These are phyloP conservation scores for Crenichthys baileyi DNA, from an alignment of 2,797 vertebrate species.

Conservation along the genomic window DNA sequence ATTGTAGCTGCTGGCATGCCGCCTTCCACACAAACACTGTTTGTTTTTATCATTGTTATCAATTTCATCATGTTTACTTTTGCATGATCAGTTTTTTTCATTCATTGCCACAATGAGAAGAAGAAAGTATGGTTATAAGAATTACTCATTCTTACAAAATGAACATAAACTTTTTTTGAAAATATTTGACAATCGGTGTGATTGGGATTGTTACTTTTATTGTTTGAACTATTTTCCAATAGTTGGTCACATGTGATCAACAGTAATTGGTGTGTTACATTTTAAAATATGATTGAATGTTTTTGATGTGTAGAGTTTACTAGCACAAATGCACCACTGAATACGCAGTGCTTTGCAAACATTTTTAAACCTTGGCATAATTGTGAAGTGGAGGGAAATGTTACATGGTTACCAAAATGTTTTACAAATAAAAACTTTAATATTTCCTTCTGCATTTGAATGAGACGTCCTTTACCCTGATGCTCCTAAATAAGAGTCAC, in stretches of 20 bases:
- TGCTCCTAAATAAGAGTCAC: neutral
- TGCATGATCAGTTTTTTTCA: neutral
- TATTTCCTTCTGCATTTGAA: neutral
- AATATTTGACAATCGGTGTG: neutral
- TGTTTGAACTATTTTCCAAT: neutral
- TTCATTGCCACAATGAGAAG: neutral
- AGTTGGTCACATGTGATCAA: neutral
- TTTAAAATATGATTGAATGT: neutral
- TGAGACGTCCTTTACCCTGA: neutral
- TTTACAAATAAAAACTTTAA: neutral
- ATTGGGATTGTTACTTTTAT: neutral
- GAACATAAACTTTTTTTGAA: neutral
- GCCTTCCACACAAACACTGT: conserved; percentile 56
- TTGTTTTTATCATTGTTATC: neutral
- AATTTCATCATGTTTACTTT: neutral
- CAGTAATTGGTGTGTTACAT: neutral
- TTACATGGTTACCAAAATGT: neutral
- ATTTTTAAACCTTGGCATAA: neutral
- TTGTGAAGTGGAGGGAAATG: neutral
- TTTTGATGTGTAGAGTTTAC: neutral
- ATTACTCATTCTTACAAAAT: neutral
- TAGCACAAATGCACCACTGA: neutral
- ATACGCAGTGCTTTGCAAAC: neutral
- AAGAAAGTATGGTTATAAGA: neutral
- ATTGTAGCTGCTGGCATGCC: conserved; percentile 76